Base-by-base conservation (phyloP, 2,113 vertebrate species). In the Otocyon megalotis region DNA sequence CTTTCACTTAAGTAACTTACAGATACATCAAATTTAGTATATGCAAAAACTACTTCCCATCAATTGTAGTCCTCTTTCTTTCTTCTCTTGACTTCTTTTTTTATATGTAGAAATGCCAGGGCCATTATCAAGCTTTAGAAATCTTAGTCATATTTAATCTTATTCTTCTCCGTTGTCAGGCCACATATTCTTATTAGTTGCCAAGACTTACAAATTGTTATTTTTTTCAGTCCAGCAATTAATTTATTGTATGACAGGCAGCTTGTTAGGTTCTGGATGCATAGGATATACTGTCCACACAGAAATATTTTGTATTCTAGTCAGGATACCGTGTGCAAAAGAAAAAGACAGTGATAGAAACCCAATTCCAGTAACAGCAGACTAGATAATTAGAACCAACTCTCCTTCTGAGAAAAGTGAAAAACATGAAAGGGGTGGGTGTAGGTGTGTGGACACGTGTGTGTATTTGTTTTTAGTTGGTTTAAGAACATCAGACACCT, bases 1-100 rank as follows among this genome's bases (percentile, higher is more conserved):
- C 63, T 93, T 63, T 74, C 48, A 87, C 35, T 72, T 90, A 95
- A 37, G 32, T 87, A 50, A 74, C 28, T 90, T 69, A 86, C 60
- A 43, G 8, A 82, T 53, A 65, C 5, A 60, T 22, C 58, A 87
- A 10, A 95, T 71, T 81, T 26, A 76, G 37, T 28, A n/a, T 22
- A 14, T 81, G 12, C 24, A 67, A 54, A 84, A 93, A 50, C 10
- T 15, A 37, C 71, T 65, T 65, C 20, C 43, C 20, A 87, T 2
- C n/a, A 60, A 2, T 86, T 85, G 22, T 84, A 0, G 54, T 92
- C n/a, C 26, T 76, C 17, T 65, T 82, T 28, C 8, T 83, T n/a
- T 48, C 12, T 30, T 89, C 4, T n/a, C 43, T 54, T 82, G 35
- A 82, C 35, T 77, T 87, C 32, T 88, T 83, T 82, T 96, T 9